Conservation (phyloP, 2,797 vertebrate species). For the Periparus ater region DNA sequence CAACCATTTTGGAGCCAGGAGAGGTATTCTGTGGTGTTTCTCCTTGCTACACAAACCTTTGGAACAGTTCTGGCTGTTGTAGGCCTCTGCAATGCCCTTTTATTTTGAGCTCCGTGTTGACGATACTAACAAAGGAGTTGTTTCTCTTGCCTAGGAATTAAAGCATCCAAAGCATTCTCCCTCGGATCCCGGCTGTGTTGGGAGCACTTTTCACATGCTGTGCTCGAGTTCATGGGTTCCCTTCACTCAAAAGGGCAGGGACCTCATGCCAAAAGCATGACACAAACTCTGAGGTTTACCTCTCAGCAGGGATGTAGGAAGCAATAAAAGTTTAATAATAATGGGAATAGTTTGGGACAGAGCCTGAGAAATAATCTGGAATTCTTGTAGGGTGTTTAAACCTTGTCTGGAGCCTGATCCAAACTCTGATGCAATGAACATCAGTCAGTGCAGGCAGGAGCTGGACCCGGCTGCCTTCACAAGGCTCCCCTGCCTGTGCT, state of each 20-base stretch:
- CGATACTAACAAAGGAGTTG: constrained; percentile 13
- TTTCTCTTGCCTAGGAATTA: constrained; percentile 49
- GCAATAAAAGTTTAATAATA: constrained; percentile 32
- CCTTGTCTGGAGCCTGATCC: neutral
- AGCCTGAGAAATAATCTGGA: neutral
- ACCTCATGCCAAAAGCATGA: constrained; percentile 11
- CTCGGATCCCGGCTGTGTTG: neutral
- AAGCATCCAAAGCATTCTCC: neutral
- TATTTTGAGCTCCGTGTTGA: neutral
- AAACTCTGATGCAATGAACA: neutral
- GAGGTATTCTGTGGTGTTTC: neutral
- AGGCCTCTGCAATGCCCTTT: constrained; percentile 11
- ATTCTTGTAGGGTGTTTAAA: neutral
- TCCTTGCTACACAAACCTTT: neutral
- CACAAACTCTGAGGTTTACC: neutral
- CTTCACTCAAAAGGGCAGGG: constrained; percentile 12
- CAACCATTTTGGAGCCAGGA: neutral
- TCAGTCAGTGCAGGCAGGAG: neutral
- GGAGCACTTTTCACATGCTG: constrained; percentile 22
- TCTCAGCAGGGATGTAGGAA: constrained; percentile 40
- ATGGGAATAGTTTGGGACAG: neutral
- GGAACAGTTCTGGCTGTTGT: neutral
- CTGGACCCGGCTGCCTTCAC: neutral
- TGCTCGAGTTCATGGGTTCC: constrained; percentile 15
- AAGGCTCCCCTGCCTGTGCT: neutral